Percentiles rank a stretch among this genome's conserved stretches.
phyloP scores from a whole-genome alignment of 2,113 vertebrate species.

The Origma solitaria region DNA sequence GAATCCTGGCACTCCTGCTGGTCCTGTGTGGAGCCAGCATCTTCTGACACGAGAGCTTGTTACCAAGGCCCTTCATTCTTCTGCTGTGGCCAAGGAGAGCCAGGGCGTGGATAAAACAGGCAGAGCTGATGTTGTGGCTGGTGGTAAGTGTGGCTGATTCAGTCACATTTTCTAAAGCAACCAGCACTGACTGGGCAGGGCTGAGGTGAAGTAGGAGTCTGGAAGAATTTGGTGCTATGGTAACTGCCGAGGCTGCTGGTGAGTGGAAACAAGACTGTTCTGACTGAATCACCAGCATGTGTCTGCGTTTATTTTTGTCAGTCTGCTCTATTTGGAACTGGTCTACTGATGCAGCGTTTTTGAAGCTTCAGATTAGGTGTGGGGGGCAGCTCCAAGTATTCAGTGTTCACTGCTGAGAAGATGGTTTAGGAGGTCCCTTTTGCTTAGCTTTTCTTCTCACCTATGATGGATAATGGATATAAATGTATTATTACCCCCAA shows the following conservation, averaged over 20 bases:
- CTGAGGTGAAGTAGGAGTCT: not conserved
- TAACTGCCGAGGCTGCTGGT: constrained; percentile 13
- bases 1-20: not conserved
- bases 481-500: not conserved
- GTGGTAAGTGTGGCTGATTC: not conserved
- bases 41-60: not conserved
- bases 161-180: not conserved
- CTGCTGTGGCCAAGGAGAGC: not conserved
- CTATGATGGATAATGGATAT: not conserved
- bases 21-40: not conserved
- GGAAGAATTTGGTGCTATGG: constrained; percentile 10
- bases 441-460: not conserved
- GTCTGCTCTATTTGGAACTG: not conserved
- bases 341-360: not conserved
- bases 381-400: not conserved
- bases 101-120: not conserved
- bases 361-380: not conserved
- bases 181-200: not conserved
- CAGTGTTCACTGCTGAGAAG: not conserved
- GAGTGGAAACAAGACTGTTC: not conserved
- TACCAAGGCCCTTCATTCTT: not conserved
- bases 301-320: constrained; percentile 16
- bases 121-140: not conserved
- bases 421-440: not conserved
- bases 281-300: not conserved